phyloP scores from a whole-genome alignment of 2,113 vertebrate genomes.

The Balaeniceps rex region DNA sequence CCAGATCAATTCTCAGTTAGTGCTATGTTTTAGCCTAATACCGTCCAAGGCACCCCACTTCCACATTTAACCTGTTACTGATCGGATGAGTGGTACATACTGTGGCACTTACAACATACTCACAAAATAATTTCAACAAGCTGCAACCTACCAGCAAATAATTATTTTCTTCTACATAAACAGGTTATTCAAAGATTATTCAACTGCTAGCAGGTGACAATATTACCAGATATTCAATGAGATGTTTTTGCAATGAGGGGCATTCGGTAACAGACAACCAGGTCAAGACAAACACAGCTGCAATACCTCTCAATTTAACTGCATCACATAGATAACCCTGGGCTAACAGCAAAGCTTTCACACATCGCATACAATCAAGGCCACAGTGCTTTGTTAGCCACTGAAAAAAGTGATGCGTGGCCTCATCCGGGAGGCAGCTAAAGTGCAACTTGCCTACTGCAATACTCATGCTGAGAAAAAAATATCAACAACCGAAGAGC shows the following conservation, averaged over 20 bases:
- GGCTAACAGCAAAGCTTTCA: slow-evolving; percentile 8
- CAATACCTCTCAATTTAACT: not conserved
- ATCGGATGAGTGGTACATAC: not conserved
- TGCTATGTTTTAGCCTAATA: not conserved
- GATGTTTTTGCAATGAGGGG: not conserved
- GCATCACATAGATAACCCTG: not conserved
- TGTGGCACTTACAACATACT: not conserved
- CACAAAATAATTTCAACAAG: not conserved
- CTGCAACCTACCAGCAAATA: not conserved
- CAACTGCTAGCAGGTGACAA: not conserved
- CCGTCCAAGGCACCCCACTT: not conserved
- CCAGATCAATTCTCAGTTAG: not conserved
- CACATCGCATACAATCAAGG: not conserved
- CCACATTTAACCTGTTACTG: not conserved
- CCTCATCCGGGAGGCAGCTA: not conserved
- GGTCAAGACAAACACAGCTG: not conserved
- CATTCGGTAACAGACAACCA: not conserved
- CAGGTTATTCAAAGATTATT: slow-evolving; percentile 7
- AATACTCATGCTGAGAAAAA: not conserved
- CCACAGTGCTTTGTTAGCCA: not conserved
- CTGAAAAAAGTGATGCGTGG: not conserved
- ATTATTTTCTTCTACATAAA: not conserved
- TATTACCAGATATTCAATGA: not conserved
- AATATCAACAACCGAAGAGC: not conserved
- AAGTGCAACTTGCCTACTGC: not conserved